Base-by-base conservation (phyloP, 2,113 vertebrate genomes). In the Rostratula benghalensis region DNA sequence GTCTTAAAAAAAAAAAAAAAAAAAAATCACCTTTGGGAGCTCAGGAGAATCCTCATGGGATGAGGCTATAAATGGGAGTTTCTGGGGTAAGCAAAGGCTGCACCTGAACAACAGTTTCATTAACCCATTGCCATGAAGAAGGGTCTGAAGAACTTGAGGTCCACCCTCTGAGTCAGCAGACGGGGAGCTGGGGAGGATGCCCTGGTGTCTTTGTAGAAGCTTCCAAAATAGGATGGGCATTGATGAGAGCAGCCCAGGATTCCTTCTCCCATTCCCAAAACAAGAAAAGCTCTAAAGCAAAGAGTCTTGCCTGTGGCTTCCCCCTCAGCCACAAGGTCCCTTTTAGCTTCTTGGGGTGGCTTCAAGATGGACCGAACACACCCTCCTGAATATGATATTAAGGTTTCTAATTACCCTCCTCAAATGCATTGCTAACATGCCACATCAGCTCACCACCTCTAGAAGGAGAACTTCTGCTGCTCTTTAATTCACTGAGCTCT, bases 301-400 rank as follows among this genome's bases (percentile, higher is more conserved):
- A 41, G 45, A 60, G 68, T 46, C 87, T 86, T 83, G 48, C 33
- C 51, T 90, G 85, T 67, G 93, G 90, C 92, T 96, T 95, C 33
- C 43, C 54, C 54, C 84, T 90, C 80, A 79, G 92, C 90, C 96
- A 93, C 88, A 93, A 94, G 39, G 51, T 53, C 76, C 24, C 53
- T 93, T 95, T 94, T 87, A 92, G 69, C 53, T 82, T n/a, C 80
- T 64, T 27, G 39, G 57, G 35, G 51, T 64, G 79, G 92, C 93
- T 96, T 94, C 37, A 9, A 74, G 71, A 70, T 1, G 63, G 43
- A 41, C 11, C 0, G 1, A 56, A 82, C 79, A 95, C 73, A 15
- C 86, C 88, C 88, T 92, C 48, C 76, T 53, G 83, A 64, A 57
- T 41, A 78, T 70, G 90, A 56, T 23, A 43, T 10, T 43, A 27